phyloP scores from a whole-genome alignment of 2,113 vertebrate species.

The Triplophysa dalaica region DNA sequence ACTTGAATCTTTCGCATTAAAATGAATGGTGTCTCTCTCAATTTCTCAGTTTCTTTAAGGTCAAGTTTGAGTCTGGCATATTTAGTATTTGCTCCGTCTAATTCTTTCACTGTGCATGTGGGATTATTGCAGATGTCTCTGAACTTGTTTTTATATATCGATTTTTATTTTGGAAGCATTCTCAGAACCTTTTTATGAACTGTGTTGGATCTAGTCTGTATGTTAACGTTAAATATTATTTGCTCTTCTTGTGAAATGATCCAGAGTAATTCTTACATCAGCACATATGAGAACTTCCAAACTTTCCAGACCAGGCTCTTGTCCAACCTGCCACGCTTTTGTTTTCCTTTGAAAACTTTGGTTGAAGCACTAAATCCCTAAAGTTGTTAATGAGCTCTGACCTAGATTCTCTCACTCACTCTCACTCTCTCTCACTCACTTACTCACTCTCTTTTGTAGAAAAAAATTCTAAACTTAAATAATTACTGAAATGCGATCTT shows the following conservation, averaged over 20 bases:
- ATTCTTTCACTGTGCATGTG: too few species aligned
- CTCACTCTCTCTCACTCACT: slow-evolving; percentile 48
- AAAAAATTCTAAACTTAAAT: too few species aligned
- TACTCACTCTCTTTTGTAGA: too few species aligned
- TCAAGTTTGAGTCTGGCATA: too few species aligned
- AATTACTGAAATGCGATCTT: too few species aligned
- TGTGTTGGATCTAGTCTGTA: background rate
- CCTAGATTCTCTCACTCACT: slow-evolving; percentile 61
- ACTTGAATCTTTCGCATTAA: slow-evolving; percentile 17
- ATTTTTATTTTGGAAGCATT: too few species aligned
- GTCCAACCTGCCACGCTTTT: slow-evolving; percentile 67
- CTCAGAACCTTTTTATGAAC: too few species aligned
- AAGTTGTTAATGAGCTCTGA: slow-evolving; percentile 65
- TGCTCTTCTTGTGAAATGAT: background rate
- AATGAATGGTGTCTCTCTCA: background rate
- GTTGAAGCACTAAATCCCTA: slow-evolving; percentile 42
- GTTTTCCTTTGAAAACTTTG: slow-evolving; percentile 59
- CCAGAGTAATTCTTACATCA: background rate
- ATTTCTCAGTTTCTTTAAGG: background rate
- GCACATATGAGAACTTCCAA: slow-evolving; percentile 33
- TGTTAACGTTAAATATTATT: background rate
- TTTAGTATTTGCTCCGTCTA: too few species aligned
- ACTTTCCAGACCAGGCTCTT: slow-evolving; percentile 47
- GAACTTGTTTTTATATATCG: too few species aligned
- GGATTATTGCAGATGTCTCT: too few species aligned